These are phyloP conservation scores for Eupithecia subumbrata DNA, from an alignment of 2,888 invertebrate species.

Conservation along the genomic window DNA sequence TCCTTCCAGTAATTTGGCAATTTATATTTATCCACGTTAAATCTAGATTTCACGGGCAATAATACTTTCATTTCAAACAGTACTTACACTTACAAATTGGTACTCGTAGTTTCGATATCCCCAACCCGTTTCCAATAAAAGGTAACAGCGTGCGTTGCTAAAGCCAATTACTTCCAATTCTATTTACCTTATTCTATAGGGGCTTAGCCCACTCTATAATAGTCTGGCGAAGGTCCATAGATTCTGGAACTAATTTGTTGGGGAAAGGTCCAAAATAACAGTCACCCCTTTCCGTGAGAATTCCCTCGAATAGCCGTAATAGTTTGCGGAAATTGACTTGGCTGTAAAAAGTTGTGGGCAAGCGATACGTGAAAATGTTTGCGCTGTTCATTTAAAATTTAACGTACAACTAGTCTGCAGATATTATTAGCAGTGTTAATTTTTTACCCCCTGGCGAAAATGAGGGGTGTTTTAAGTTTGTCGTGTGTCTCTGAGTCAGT, in stretches of 20 bases:
- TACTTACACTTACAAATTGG: slow-evolving; percentile 20
- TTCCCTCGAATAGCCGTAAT: slow-evolving; percentile 25
- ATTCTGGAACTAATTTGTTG: slow-evolving; percentile 36
- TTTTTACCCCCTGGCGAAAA: neutral
- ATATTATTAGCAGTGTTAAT: neutral
- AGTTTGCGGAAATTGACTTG: slow-evolving; percentile 28
- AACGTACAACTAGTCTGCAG: neutral
- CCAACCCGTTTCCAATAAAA: slow-evolving; percentile 68
- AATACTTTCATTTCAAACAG: slow-evolving; percentile 6
- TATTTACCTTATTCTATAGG: slow-evolving; percentile 57
- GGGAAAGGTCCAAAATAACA: slow-evolving; percentile 25
- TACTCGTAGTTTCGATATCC: slow-evolving; percentile 47
- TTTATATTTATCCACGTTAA: slow-evolving; percentile 5
- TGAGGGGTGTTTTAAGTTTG: neutral
- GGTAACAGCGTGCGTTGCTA: slow-evolving; percentile 60
- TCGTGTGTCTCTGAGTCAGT: neutral
- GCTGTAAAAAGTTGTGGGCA: slow-evolving; percentile 30
- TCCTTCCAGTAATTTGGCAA: neutral
- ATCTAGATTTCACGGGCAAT: slow-evolving; percentile 14
- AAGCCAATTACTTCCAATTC: slow-evolving; percentile 64
- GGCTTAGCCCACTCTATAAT: slow-evolving; percentile 45
- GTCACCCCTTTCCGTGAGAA: slow-evolving; percentile 33
- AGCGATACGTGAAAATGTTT: slow-evolving; percentile 2
- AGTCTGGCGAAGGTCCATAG: slow-evolving; percentile 41
- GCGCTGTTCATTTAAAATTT: neutral